A percentile compares a stretch with the other conserved stretches of the same genome.
Evolutionary conservation across 2,888 invertebrate species (phyloP).

Genomic region (Eupithecia centaureata): DNA sequence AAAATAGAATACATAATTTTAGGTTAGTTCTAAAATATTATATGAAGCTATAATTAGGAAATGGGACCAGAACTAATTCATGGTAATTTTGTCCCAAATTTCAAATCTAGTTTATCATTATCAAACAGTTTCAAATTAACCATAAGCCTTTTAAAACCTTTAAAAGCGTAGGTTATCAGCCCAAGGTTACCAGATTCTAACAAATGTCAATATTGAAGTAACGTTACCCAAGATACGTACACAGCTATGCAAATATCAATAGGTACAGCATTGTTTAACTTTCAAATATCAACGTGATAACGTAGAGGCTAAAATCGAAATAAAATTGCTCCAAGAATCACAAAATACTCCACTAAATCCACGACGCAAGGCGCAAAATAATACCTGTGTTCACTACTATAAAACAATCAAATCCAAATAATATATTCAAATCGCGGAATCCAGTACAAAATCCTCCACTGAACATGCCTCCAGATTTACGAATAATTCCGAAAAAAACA

Average conservation of each 20-base stretch:
- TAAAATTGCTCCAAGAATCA: background rate
- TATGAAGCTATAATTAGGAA: background rate
- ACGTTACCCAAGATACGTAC: constrained; percentile 18
- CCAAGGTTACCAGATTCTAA: constrained; percentile 24
- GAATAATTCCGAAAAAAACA: background rate
- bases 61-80: background rate
- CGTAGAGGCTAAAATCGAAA: background rate
- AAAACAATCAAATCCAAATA: background rate
- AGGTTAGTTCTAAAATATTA: background rate
- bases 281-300: constrained; percentile 11
- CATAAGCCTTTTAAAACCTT: background rate
- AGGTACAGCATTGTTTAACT: constrained; percentile 18
- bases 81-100: background rate
- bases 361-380: background rate
- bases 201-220: constrained; percentile 26
- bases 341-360: background rate
- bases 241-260: constrained; percentile 17
- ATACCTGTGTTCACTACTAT: background rate
- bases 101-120: background rate
- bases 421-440: background rate
- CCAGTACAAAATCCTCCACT: too few species aligned
- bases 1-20: background rate
- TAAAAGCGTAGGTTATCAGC: constrained; percentile 17
- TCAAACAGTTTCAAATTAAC: background rate
- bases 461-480: background rate